A percentile compares a stretch with the other conserved stretches of the same genome.
Evolutionary conservation across 2,888 invertebrate species (phyloP).

Genomic region (Plagiodera versicolora): DNA sequence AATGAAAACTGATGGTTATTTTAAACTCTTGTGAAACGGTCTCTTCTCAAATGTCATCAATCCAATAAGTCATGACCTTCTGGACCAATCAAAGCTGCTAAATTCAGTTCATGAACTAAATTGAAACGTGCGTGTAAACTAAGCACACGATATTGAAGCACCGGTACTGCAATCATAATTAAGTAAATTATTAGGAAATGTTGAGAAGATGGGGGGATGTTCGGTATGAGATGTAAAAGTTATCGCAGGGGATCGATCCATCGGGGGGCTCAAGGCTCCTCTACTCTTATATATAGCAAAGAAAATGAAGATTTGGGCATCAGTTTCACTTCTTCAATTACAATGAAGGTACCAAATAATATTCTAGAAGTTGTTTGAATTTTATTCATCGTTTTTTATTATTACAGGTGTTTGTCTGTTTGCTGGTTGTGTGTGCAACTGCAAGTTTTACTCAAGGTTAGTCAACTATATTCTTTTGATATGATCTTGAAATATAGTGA

Average conservation of each 20-base stretch:
- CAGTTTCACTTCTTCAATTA: neutral
- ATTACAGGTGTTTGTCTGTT: slow-evolving; percentile 44
- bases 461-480: no score
- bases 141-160: slow-evolving; percentile 3
- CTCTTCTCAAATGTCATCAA: no score
- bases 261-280: neutral
- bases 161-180: slow-evolving; percentile 12
- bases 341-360: neutral
- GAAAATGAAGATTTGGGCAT: neutral
- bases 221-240: slow-evolving; percentile 15
- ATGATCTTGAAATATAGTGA: no score
- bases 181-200: slow-evolving; percentile 18
- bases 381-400: slow-evolving; percentile 20
- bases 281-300: neutral
- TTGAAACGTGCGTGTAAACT: neutral
- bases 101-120: neutral
- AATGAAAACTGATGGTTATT: no score
- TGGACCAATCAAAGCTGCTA: no score
- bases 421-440: slow-evolving; percentile 40
- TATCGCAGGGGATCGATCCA: neutral
- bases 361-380: slow-evolving; percentile 4
- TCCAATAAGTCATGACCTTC: no score
- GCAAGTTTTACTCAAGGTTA: slow-evolving; percentile 35
- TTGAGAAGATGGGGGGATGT: slow-evolving; percentile 21
- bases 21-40: no score